A percentile compares a stretch with the other conserved stretches of the same genome.
phyloP scores from a whole-genome alignment of 2,113 vertebrate genomes.

The Trogon surrucura region DNA sequence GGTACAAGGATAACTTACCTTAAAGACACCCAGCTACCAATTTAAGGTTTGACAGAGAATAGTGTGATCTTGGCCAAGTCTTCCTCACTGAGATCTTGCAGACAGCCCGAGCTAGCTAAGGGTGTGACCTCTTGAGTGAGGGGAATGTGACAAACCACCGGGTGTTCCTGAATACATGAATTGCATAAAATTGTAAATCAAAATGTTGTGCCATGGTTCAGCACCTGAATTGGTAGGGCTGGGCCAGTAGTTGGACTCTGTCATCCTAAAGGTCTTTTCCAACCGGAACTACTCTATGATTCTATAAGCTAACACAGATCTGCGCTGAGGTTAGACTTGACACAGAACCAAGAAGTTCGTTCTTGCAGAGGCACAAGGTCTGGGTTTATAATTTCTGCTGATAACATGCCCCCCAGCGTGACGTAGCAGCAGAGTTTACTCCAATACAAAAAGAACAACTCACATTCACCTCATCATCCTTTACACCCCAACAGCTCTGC shows the following conservation, averaged over 20 bases:
- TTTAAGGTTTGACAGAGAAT: not conserved
- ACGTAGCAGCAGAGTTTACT: not conserved
- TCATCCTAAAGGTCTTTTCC: too few species aligned
- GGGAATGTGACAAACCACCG: not conserved
- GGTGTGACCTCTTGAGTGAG: not conserved
- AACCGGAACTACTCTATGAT: too few species aligned
- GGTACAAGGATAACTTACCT: not conserved
- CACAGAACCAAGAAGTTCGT: not conserved
- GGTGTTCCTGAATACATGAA: not conserved
- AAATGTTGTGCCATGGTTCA: too few species aligned
- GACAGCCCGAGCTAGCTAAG: fast-evolving
- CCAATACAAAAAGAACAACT: fast-evolving
- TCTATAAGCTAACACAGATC: not conserved
- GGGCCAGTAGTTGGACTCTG: too few species aligned
- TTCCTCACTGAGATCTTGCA: not conserved
- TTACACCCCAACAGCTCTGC: not conserved
- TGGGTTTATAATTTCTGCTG: not conserved
- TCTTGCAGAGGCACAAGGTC: not conserved
- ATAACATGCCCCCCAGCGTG: not conserved
- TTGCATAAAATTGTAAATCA: too few species aligned
- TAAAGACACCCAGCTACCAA: not conserved
- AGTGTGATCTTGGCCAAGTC: not conserved
- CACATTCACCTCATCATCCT: fast-evolving
- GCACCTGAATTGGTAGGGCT: too few species aligned
- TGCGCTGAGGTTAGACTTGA: not conserved